A percentile compares a stretch with the other conserved stretches of the same genome.
Evolutionary conservation across 35 echinoderm and acorn worm genomes (phyloP).

Genomic region (Apostichopus japonicus): DNA sequence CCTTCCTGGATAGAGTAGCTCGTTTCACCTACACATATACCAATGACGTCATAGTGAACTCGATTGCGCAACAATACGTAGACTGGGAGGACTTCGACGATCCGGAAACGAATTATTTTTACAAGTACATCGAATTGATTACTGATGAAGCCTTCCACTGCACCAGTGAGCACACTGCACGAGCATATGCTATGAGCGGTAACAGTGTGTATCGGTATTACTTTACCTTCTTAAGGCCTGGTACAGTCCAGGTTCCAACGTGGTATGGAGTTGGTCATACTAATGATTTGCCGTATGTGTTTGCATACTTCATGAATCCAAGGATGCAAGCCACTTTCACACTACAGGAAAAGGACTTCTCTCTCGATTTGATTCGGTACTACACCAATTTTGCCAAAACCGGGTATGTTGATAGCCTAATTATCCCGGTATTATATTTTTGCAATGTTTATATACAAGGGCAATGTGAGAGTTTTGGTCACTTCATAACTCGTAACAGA

Average conservation of each 20-base stretch:
- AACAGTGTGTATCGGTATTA: slow-evolving; percentile 67
- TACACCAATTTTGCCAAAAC: slow-evolving; percentile 93
- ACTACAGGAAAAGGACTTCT: slow-evolving; percentile 59
- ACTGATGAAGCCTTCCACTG: slow-evolving; percentile 73
- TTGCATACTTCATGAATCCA: slow-evolving; percentile 23
- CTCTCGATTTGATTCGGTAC: slow-evolving; percentile 63
- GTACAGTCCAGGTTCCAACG: neutral
- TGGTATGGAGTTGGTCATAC: slow-evolving; percentile 67
- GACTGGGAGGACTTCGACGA: slow-evolving; percentile 70
- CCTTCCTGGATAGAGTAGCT: slow-evolving; percentile 32
- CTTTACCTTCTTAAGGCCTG: slow-evolving; percentile 59
- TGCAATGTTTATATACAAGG: too few species aligned
- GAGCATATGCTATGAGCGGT: slow-evolving; percentile 57
- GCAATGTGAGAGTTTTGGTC: too few species aligned
- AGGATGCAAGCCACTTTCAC: neutral
- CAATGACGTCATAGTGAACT: slow-evolving; percentile 66
- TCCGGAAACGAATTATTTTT: slow-evolving; percentile 58
- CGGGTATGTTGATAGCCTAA: slow-evolving; percentile 56
- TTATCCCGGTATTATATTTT: too few species aligned
- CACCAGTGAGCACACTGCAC: slow-evolving; percentile 53
- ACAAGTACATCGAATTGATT: slow-evolving; percentile 59
- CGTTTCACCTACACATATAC: slow-evolving; percentile 65
- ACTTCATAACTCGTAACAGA: too few species aligned
- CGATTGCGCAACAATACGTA: slow-evolving; percentile 69
- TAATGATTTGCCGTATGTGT: slow-evolving; percentile 72